A percentile compares a stretch with the other conserved stretches of the same genome.
These are phyloP conservation scores for Eubasilissa splendida DNA, from an alignment of 2,888 invertebrate genomes.

Conservation along the genomic window DNA sequence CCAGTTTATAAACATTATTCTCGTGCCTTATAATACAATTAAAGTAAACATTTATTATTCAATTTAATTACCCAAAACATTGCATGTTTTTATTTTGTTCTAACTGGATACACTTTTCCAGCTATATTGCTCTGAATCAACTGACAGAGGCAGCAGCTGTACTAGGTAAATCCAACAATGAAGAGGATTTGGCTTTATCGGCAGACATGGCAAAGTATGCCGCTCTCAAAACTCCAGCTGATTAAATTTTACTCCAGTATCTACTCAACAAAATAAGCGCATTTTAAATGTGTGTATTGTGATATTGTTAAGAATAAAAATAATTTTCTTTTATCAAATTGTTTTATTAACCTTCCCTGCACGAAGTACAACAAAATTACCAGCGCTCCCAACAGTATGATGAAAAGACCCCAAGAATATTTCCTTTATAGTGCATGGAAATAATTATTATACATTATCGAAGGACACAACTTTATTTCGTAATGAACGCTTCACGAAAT, in stretches of 20 bases:
- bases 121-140: constrained; percentile 74
- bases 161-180: constrained; percentile 72
- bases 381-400: background rate
- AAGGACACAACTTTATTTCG: background rate
- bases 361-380: background rate
- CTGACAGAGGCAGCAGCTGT: constrained; percentile 75
- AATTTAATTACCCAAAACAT: background rate
- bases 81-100: background rate
- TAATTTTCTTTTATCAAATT: constrained; percentile 55
- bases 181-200: constrained; percentile 73
- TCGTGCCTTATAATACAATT: too few relatives aligned
- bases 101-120: constrained; percentile 61
- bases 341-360: background rate
- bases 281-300: constrained; percentile 15
- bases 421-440: background rate
- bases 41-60: too few relatives aligned
- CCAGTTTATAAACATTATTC: too few relatives aligned
- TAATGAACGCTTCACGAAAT: too few relatives aligned
- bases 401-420: background rate
- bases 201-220: constrained; percentile 73
- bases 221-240: constrained; percentile 67
- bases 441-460: background rate
- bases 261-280: constrained; percentile 31
- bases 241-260: constrained; percentile 63
- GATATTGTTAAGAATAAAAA: constrained; percentile 57